Base-by-base conservation (phyloP, 1,140 invertebrate genomes). In the Magallana gigas region DNA sequence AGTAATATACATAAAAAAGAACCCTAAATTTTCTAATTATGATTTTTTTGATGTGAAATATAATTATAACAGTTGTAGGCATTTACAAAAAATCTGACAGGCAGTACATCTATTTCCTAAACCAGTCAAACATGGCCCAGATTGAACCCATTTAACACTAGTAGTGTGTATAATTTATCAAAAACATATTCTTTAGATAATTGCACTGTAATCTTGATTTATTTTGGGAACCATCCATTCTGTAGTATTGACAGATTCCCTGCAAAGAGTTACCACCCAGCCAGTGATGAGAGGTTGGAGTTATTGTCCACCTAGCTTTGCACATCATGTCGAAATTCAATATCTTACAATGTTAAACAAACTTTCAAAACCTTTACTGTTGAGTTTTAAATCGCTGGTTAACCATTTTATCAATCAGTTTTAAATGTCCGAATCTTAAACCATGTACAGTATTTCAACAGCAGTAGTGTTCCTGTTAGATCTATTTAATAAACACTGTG, bases 321-420 rank as follows among this genome's bases (percentile, higher is more conserved):
- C 14, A 36, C 68, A 76, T 23, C 68, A 76, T 76, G 68, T 76
- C 68, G 36, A 29, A 76, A 76, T 76, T 76, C 68, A 76, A 76
- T 76, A 18, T 76, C 68, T 76, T 23, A 36, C 68, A 76, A 76
- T 64, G 68, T 76, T 29, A 76, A 76, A 76, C 68, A 76, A 76
- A 76, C 68, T 76, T 76, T 76, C 68, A 29, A 76, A 76, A 76
- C 68, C 68, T 29, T 76, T 76, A 76, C 23, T 23, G 9, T 8
- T 29, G 68, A 29, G 18, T 76, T 76, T 76, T 29, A 68, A 76
- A 76, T 76, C 68, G 18, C 68, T 76, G 68, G 68, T 76, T 76
- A 76, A 76, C 68, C 68, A 76, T 76, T 76, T 76, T 18, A 29
- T 76, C 23, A 76, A 76, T 76, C 23, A 29, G 68, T 36, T 36